Evolutionary conservation across 2,888 invertebrate species (phyloP).

Genomic region (Spicauda simplicius): DNA sequence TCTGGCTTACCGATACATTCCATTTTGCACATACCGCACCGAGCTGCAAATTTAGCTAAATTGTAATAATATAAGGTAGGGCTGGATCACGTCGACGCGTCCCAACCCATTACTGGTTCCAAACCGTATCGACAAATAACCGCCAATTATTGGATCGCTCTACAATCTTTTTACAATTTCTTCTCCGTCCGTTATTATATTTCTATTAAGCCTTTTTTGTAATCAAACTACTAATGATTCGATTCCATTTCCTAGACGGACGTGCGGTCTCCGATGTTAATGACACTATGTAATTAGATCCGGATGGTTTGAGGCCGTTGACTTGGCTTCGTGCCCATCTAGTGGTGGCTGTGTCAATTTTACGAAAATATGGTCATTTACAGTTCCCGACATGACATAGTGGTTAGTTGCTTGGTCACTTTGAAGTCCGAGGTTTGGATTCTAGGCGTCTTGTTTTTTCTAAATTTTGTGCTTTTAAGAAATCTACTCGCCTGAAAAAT

Average conservation of each 20-base stretch:
- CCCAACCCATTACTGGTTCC: constrained; percentile 82
- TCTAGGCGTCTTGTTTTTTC: too few relatives aligned
- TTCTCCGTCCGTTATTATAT: constrained; percentile 83
- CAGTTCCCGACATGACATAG: constrained; percentile 44
- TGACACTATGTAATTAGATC: constrained; percentile 84
- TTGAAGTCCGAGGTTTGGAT: too few relatives aligned
- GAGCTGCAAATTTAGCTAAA: constrained; percentile 69
- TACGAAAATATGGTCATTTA: constrained; percentile 78
- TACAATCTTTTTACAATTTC: constrained; percentile 85
- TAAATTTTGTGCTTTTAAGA: too few relatives aligned
- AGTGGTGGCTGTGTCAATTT: constrained; percentile 73
- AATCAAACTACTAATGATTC: constrained; percentile 85
- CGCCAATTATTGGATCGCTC: constrained; percentile 84
- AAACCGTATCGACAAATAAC: constrained; percentile 85
- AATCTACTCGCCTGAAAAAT: too few relatives aligned
- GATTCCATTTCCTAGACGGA: constrained; percentile 85
- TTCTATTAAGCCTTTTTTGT: constrained; percentile 85
- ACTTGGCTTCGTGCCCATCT: constrained; percentile 71
- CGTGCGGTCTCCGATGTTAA: constrained; percentile 83
- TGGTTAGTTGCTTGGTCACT: too few relatives aligned
- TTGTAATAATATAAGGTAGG: constrained; percentile 54
- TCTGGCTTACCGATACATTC: constrained; percentile 31
- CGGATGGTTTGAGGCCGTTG: constrained; percentile 82
- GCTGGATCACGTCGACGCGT: constrained; percentile 76
- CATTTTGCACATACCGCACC: constrained; percentile 34